Conservation (phyloP, 2,888 invertebrate species). For the Chalcosyrphus nemorum region DNA sequence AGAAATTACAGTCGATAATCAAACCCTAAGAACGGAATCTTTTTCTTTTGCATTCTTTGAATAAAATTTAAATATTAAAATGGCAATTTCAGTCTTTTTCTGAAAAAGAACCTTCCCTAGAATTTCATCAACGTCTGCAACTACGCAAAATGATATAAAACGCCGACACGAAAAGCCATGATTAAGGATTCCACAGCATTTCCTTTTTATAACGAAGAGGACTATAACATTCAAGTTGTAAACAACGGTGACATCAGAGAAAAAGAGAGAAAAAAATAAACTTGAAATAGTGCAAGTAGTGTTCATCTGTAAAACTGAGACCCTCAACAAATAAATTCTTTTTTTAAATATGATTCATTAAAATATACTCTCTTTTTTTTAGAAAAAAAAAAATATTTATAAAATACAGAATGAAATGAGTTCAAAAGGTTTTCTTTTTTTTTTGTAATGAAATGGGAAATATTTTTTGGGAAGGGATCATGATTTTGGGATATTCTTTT, state of each 20-base stretch:
- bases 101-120: background rate
- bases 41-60: too few relatives aligned
- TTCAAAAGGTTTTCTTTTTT: constrained; percentile 22
- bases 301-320: constrained; percentile 69
- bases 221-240: constrained; percentile 29
- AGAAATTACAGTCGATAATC: constrained; percentile 27
- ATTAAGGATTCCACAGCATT: background rate
- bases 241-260: constrained; percentile 58
- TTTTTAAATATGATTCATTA: constrained; percentile 9
- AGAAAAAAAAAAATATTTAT: too few relatives aligned
- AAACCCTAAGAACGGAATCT: constrained; percentile 14
- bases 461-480: constrained; percentile 20
- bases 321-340: constrained; percentile 58
- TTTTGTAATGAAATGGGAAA: background rate
- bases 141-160: constrained; percentile 42
- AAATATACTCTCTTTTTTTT: constrained; percentile 7
- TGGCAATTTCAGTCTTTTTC: background rate
- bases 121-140: constrained; percentile 33
- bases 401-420: constrained; percentile 62
- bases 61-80: background rate
- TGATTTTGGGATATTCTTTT: constrained; percentile 37
- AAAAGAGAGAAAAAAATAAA: constrained; percentile 35
- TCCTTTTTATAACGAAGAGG: constrained; percentile 12
- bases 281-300: constrained; percentile 61
- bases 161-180: constrained; percentile 23